Evolutionary conservation across 2,113 vertebrate genomes (phyloP), one percentile per base, ranked within the genome.

Genomic region (Microcebus jonahi): DNA sequence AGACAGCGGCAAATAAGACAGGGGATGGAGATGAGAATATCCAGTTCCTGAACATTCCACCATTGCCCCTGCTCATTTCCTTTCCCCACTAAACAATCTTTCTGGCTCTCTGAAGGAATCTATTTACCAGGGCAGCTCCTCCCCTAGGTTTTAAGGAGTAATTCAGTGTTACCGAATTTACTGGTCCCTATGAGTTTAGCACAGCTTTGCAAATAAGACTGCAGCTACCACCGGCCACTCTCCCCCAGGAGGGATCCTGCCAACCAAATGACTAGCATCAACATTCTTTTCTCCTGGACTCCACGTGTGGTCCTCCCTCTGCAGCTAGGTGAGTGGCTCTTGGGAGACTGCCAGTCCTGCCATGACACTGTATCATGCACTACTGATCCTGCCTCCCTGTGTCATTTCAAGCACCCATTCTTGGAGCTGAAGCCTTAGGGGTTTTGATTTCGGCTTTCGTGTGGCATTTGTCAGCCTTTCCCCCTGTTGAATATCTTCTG

Each of bases 381-480:
- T 1, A 3, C 71, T 59, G 53, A n/a, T 50, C 75, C 48, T 29
- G 15, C 45, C 2, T 0, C 77, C 14, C 0, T 2, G 6, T 1
- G 3, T 70, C 50, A 55, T 50, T 55, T 89, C 57, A n/a, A 91
- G 53, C 57, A 29, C 63, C 65, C 57, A 85, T 68, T 65, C 70
- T 77, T 88, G 8, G 53, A 65, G 36, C 42, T 81, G 83, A 70
- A 85, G 67, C 42, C 55, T 59, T 27, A 4, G 17, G 36, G 48
- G 27, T 50, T 80, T 96, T 61, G 36, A 88, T 88, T 92, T 90
- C 67, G 34, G 73, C 71, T 91, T 91, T 61, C 63, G 34, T 20
- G 27, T 79, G n/a, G 67, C 81, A 39, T 95, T 94, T 81, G 92
- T 83, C 71, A 89, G 81, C 57, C 76, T 59, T 81, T 90, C 53